phyloP scores from a whole-genome alignment of 2,888 invertebrate genomes.

The Euphydryas editha region DNA sequence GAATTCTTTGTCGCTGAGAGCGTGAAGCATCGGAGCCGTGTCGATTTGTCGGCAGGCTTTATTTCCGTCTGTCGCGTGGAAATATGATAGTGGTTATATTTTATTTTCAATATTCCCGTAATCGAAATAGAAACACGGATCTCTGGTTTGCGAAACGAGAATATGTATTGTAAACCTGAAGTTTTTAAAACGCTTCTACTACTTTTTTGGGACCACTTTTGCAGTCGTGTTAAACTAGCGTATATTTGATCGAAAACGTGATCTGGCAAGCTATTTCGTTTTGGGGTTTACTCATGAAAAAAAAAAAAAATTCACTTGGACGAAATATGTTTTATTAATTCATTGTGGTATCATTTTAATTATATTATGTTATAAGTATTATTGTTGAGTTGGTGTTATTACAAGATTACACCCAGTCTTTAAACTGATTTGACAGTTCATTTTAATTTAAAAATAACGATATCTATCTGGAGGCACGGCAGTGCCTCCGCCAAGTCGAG shows the following conservation, averaged over 20 bases:
- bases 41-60: slow-evolving; percentile 71
- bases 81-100: slow-evolving; percentile 76
- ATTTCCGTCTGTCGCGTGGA: slow-evolving; percentile 79
- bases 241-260: slow-evolving; percentile 11
- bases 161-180: slow-evolving; percentile 26
- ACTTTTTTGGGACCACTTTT: slow-evolving; percentile 13
- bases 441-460: no score
- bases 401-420: no score
- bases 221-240: slow-evolving; percentile 7
- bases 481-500: no score
- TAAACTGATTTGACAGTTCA: no score
- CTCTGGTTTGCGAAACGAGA: slow-evolving; percentile 39
- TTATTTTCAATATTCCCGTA: slow-evolving; percentile 60
- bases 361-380: no score
- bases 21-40: slow-evolving; percentile 43
- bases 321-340: no score
- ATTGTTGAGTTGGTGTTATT: no score
- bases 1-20: slow-evolving; percentile 34
- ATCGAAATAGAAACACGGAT: slow-evolving; percentile 67
- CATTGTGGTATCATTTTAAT: no score
- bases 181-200: slow-evolving; percentile 26
- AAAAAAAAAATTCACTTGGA: no score
- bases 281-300: not conserved
- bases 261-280: not conserved
- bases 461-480: no score